Evolutionary conservation across 2,888 invertebrate species (phyloP), one percentile per base, ranked within the genome.

Genomic region (Eupsilia transversa): DNA sequence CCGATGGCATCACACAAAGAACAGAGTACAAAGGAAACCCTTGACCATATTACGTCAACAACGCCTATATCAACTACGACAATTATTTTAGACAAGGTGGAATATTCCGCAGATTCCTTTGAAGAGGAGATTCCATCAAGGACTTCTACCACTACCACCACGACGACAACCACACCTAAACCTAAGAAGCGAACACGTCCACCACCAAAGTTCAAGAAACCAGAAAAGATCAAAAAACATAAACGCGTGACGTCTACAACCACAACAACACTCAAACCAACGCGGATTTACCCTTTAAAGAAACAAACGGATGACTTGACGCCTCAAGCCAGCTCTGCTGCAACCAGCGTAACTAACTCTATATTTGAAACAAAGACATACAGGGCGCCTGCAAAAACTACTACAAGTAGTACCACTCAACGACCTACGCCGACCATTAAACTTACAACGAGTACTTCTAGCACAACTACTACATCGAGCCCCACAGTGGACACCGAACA

Each of bases 121-220:
- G 68, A 80, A 43, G 70, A 77, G 12, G 35, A 46, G 38, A 63
- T 30, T 4, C 59, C 27, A 64, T 56, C 68, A 23, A 46, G 60
- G 1, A 81, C 64, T 69, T 89, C 90, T 4, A 90, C 89, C 4
- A 89, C 89, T 27, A 80, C 82, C 52, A 89, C 89, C 3, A 88
- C 87, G 3, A 88, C 89, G 5, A 88, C 91, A 3, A 91, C 92
- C n/a, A 91, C 93, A 27, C 79, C 85, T 20, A 92, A 89, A 81
- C 90, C 92, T 20, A 93, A 87, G 70, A 95, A 93, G 81, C 94
- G 95, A 30, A 96, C 96, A 49, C 93, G 96, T 23, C 94, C 96
- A 41, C 94, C 95, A 67, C 94, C 92, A 17, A 94, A 93, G 77
- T 94, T 94, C 70, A 89, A 83, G 14, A 94, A 94, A 86, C 88